Percentiles rank a stretch among this genome's conserved stretches.
Evolutionary conservation across 2,797 vertebrate species (phyloP).

Genomic region (Muscicapa comitata): DNA sequence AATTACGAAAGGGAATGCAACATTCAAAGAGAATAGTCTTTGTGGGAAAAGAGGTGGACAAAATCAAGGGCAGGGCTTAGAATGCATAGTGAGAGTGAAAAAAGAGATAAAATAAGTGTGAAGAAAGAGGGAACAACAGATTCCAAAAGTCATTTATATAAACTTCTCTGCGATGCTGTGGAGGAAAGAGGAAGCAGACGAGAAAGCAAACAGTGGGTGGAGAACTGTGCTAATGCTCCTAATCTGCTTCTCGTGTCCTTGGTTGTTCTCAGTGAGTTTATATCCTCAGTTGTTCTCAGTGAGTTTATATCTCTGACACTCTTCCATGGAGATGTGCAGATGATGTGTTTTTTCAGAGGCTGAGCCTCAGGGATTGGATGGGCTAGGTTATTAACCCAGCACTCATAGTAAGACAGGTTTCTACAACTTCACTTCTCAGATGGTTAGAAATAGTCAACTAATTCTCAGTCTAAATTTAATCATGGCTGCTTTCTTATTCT

Average conservation of each 20-base stretch:
- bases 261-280: conserved; percentile 14
- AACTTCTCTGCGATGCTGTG: neutral
- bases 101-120: neutral
- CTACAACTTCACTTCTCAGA: neutral
- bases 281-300: conserved; percentile 6
- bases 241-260: conserved; percentile 32
- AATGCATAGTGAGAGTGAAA: neutral
- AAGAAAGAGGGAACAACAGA: neutral
- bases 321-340: neutral
- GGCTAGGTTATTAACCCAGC: neutral
- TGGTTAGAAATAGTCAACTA: neutral
- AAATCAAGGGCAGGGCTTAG: neutral
- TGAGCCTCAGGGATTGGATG: neutral
- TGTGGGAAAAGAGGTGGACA: neutral
- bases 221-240: conserved; percentile 48
- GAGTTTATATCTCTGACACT: neutral
- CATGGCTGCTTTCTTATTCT: neutral
- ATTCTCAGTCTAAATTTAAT: neutral
- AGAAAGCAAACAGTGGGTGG: conserved; percentile 42
- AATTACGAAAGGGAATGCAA: conserved; percentile 16
- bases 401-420: neutral
- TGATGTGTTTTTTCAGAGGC: neutral
- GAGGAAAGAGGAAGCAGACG: neutral
- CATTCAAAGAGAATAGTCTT: neutral
- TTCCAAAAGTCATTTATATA: neutral